Evolutionary conservation across 1,140 invertebrate genomes (phyloP), one percentile per base, ranked within the genome.

Genomic region (Drosophila tsacasi): DNA sequence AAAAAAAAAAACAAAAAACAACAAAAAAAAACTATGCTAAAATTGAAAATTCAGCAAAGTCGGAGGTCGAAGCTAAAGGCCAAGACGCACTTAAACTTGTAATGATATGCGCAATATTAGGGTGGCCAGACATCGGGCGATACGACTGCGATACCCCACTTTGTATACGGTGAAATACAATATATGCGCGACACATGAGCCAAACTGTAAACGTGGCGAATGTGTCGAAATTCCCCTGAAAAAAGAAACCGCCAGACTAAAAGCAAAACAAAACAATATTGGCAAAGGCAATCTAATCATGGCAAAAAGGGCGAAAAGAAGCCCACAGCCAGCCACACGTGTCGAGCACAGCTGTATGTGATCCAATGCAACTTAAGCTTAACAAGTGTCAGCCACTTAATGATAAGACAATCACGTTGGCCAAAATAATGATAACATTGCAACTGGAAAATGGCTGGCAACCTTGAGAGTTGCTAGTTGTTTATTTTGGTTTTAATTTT

Each of bases 61-160:
- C 52, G 68, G 66, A 59, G 60, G 76, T 58, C 50, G 46, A 10
- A 27, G 44, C 55, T 52, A 46, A 54, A 81, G 77, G 77, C 52
- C 78, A 58, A 52, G 59, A 59, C 61, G 60, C 42, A 47, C 32
- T 46, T 65, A 17, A 76, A 81, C 60, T 68, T 58, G 55, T 76
- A 81, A 81, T 76, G 19, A 76, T 59, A 49, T 75, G 58, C 37
- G 47, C 49, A 30, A 35, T 50, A 65, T 65, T 80, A 23, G 61
- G 62, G 23, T 52, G 27, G 23, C 44, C 46, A 67, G 55, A 81
- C 62, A 74, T 59, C 68, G 64, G 61, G 39, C 32, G 57, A 67
- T 57, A 35, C 12, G 17, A 5, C 5, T n/a, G 15, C 58, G n/a
- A n/a, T 32, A 2, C 49, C 12, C n/a, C 4, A 27, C 25, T 30